Conservation (phyloP, 2,888 invertebrate genomes). For the Harpalus rubripes region DNA sequence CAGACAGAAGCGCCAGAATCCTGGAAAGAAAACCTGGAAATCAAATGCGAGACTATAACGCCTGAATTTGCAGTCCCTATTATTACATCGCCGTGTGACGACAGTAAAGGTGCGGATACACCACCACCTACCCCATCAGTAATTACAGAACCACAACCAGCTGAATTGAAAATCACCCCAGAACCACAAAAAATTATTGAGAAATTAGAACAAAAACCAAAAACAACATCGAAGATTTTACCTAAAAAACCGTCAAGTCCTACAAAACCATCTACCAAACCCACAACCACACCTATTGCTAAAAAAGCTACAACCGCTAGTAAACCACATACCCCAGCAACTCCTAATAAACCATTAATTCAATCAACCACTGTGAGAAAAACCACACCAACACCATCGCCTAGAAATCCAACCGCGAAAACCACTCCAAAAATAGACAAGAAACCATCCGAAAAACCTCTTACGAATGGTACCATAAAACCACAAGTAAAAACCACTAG, state of each 20-base stretch:
- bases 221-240: constrained; percentile 72
- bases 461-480: constrained; percentile 69
- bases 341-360: constrained; percentile 65
- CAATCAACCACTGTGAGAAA: constrained; percentile 67
- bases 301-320: neutral
- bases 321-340: constrained; percentile 54
- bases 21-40: constrained; percentile 69
- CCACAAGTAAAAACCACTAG: neutral
- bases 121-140: constrained; percentile 67
- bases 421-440: constrained; percentile 60
- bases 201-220: constrained; percentile 69
- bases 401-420: constrained; percentile 67
- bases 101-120: constrained; percentile 71
- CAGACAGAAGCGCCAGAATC: constrained; percentile 63
- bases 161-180: constrained; percentile 69
- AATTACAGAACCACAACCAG: constrained; percentile 11
- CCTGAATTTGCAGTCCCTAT: constrained; percentile 73
- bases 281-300: neutral
- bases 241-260: constrained; percentile 68
- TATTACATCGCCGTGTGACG: constrained; percentile 73
- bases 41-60: constrained; percentile 72
- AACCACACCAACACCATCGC: constrained; percentile 66
- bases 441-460: constrained; percentile 77
- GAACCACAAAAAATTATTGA: constrained; percentile 72
- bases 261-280: constrained; percentile 63